Percentiles rank a stretch among this genome's conserved stretches.
These are phyloP conservation scores for Diorhabda sublineata DNA, from an alignment of 1,140 invertebrate species.

Conservation along the genomic window DNA sequence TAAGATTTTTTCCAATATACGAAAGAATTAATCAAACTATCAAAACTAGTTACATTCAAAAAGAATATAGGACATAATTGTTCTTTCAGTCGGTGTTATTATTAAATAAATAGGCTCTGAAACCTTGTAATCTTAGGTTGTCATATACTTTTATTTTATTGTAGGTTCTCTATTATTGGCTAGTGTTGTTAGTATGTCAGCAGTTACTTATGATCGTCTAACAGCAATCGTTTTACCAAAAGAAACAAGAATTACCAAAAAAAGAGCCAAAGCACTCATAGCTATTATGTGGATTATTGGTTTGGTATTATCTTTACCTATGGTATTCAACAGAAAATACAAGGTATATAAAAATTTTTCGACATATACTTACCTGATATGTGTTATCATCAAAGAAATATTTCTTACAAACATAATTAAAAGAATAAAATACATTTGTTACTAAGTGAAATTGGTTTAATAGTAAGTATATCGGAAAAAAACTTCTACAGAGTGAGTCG, in stretches of 20 bases:
- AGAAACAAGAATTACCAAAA: conserved; percentile 60
- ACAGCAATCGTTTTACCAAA: conserved; percentile 72
- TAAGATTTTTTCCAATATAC: no score
- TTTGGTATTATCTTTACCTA: conserved; percentile 56
- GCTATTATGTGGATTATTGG: conserved; percentile 64
- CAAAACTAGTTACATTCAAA: no score
- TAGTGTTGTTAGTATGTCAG: conserved; percentile 71
- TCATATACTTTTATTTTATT: conserved; percentile 27
- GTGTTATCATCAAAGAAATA: no score
- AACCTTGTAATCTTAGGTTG: neutral
- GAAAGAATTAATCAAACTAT: no score
- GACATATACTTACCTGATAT: no score
- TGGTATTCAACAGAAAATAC: conserved; percentile 61
- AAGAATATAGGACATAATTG: neutral
- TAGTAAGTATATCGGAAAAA: no score
- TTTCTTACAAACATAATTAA: no score
- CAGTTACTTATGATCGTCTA: conserved; percentile 77
- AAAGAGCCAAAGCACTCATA: conserved; percentile 58
- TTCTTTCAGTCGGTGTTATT: neutral
- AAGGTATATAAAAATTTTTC: conserved; percentile 46
- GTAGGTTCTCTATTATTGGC: conserved; percentile 62
- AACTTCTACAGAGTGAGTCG: no score
- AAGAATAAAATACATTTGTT: no score
- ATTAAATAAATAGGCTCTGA: no score
- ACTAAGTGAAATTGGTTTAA: no score